Percentiles rank a stretch among this genome's conserved stretches.
Conservation (phyloP, 2,888 invertebrate species). For the Horisme vitalbata region DNA sequence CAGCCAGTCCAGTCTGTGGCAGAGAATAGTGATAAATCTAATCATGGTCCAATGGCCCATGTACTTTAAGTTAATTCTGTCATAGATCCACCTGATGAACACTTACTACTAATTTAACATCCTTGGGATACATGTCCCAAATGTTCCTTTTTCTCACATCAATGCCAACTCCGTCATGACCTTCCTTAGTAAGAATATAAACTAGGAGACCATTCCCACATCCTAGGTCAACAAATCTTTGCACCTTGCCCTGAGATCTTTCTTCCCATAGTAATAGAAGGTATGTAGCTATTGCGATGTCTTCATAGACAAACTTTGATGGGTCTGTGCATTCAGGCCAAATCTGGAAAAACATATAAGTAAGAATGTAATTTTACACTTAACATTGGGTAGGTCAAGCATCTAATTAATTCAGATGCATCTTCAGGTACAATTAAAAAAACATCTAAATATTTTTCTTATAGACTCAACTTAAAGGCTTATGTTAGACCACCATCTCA, state of each 20-base stretch:
- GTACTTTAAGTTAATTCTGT: no score
- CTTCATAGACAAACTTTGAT: slow-evolving; percentile 97
- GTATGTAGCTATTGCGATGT: slow-evolving; percentile 96
- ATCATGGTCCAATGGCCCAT: no score
- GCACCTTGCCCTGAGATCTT: slow-evolving; percentile 55
- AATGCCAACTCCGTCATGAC: slow-evolving; percentile 91
- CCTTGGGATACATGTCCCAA: slow-evolving; percentile 90
- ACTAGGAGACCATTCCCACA: slow-evolving; percentile 98
- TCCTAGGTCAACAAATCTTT: slow-evolving; percentile 95
- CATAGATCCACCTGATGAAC: not conserved
- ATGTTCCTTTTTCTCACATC: slow-evolving; percentile 93
- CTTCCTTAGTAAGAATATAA: slow-evolving; percentile 92
- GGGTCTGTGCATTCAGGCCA: slow-evolving; percentile 98
- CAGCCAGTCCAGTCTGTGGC: no score
- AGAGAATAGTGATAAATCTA: no score
- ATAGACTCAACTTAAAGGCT: no score
- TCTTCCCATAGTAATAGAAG: slow-evolving; percentile 90
- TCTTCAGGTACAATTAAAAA: no score
- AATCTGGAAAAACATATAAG: slow-evolving; percentile 77
- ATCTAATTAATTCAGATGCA: no score
- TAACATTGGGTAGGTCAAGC: no score
- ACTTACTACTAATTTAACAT: slow-evolving; percentile 85
- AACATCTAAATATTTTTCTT: no score
- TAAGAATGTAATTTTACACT: no score
- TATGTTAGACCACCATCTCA: no score